Evolutionary conservation across 2,797 vertebrate genomes (phyloP).

Genomic region (Lepilemur ruficaudatus): DNA sequence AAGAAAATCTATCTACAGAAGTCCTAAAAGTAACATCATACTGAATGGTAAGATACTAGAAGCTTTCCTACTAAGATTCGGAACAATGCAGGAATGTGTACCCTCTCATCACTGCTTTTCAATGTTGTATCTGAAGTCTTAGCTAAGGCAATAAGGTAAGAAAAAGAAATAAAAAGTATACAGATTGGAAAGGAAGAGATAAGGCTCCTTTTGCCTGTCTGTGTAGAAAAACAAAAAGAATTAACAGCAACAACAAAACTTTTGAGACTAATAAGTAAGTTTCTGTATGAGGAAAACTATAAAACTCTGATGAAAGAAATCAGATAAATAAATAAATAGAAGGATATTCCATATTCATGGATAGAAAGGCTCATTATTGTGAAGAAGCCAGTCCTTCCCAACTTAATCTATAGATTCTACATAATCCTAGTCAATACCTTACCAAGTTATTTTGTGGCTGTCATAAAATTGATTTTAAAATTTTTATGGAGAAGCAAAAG

Average conservation of each 20-base stretch:
- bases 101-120: background rate
- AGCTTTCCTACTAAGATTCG: too few species aligned
- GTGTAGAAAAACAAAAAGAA: background rate
- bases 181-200: background rate
- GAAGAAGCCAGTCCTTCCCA: background rate
- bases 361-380: background rate
- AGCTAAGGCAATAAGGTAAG: background rate
- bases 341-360: background rate
- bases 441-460: background rate
- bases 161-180: background rate
- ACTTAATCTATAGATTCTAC: background rate
- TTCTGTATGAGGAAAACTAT: background rate
- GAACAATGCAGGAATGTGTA: background rate
- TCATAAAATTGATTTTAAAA: background rate
- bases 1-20: background rate
- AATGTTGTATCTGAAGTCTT: background rate
- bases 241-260: background rate
- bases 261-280: background rate
- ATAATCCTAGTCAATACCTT: background rate
- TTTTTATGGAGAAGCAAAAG: background rate
- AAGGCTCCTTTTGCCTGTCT: background rate
- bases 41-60: background rate
- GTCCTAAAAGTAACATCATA: background rate
- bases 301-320: background rate
- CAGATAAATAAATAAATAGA: background rate